phyloP scores from a whole-genome alignment of 2,888 invertebrate genomes.

The Drosophila siamana region DNA sequence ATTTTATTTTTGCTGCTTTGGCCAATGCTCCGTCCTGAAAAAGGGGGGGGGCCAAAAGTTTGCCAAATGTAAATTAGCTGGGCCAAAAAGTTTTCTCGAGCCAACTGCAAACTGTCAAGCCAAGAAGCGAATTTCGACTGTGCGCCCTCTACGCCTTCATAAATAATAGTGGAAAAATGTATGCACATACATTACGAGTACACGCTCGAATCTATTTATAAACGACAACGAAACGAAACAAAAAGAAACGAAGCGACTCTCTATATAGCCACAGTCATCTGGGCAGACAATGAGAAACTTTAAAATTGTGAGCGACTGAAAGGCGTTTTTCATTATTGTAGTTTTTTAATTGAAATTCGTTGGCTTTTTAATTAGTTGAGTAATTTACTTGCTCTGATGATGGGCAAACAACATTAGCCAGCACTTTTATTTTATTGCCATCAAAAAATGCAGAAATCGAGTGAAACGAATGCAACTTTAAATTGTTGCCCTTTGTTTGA shows the following conservation, averaged over 20 bases:
- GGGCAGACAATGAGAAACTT: conserved; percentile 11
- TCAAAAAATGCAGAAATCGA: too few species aligned
- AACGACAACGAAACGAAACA: too few species aligned
- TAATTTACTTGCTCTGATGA: not conserved
- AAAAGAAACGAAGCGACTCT: too few species aligned
- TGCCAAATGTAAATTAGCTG: conserved; percentile 8
- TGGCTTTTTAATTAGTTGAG: conserved; percentile 2
- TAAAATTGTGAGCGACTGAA: conserved; percentile 6
- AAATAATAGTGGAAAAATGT: conserved; percentile 22
- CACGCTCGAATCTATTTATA: conserved; percentile 1
- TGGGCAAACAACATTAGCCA: too few species aligned
- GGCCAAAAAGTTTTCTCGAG: conserved; percentile 2
- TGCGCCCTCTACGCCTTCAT: conserved; percentile 1
- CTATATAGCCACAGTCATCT: too few species aligned
- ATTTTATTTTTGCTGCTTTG: not conserved
- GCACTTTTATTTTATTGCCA: too few species aligned
- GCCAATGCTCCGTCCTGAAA: not conserved
- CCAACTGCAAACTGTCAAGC: conserved; percentile 14
- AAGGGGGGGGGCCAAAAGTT: conserved; percentile 21
- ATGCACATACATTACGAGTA: conserved; percentile 20
- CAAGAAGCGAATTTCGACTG: conserved; percentile 11
- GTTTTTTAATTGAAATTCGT: conserved; percentile 13
- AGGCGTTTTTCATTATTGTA: not conserved
- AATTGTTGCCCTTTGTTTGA: too few species aligned
- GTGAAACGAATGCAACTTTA: too few species aligned